These are phyloP conservation scores for Lasioglossum lativentre DNA, from an alignment of 2,888 invertebrate genomes.

Conservation along the genomic window DNA sequence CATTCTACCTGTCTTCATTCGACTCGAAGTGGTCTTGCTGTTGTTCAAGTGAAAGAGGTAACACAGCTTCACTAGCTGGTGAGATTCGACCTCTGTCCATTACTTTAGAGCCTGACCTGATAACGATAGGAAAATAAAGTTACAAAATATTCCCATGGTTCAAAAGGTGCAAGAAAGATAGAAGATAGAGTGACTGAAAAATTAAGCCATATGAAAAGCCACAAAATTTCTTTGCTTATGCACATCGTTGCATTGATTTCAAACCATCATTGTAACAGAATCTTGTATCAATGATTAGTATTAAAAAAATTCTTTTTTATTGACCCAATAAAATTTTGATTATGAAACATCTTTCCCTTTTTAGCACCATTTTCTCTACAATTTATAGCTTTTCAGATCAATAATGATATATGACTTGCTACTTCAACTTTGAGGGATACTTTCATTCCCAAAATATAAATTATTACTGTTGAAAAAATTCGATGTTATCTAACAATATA, in stretches of 20 bases:
- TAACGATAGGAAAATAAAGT: conserved; percentile 21
- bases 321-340: no score
- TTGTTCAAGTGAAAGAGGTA: conserved; percentile 81
- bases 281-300: conserved; percentile 30
- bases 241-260: conserved; percentile 21
- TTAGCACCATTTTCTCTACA: background rate
- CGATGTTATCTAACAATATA: background rate
- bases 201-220: conserved; percentile 56
- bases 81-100: conserved; percentile 88
- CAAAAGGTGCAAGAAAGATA: background rate
- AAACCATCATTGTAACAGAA: conserved; percentile 20
- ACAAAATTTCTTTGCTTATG: conserved; percentile 42
- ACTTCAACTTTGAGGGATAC: background rate
- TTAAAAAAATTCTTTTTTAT: background rate
- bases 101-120: conserved; percentile 89
- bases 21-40: conserved; percentile 81
- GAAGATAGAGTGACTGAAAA: conserved; percentile 35
- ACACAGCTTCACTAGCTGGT: conserved; percentile 87
- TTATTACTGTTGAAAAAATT: background rate
- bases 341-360: no score
- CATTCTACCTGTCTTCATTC: conserved; percentile 81
- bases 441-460: background rate
- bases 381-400: background rate
- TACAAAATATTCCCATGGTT: background rate
- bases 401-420: background rate